Base-by-base conservation (phyloP, 2,888 invertebrate species). In the Craniophora ligustri region DNA sequence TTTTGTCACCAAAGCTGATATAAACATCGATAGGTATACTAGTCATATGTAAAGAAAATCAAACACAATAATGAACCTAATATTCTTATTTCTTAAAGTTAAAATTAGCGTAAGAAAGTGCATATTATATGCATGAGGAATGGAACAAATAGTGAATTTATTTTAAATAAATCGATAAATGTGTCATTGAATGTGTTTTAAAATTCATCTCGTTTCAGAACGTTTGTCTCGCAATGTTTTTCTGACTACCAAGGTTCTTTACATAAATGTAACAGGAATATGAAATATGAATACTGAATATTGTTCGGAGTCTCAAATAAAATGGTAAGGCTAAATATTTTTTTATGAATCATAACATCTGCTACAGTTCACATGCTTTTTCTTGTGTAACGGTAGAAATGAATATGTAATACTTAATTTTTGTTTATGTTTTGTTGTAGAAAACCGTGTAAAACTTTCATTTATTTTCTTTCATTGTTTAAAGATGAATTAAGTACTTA, bases 251-350 rank as follows among this genome's bases (percentile, higher is more conserved):
- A 45, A 41, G 36, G 19, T 42, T 44, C 47, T 68, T 63, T 48
- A 64, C 36, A 66, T 68, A 68, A 66, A 66, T 67, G 68, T 67
- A 65, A 62, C 69, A 57, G 65, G 65, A 63, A 65, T 66, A 66
- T 68, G 69, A 66, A 66, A 66, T 66, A 66, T 66, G 69, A 66
- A 66, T 66, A 47, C 53, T 46, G 66, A 66, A 63, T 68, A 42
- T 50, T 50, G 31, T 54, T 50, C 35, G 30, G 19, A 51, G 39
- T 35, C 16, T 46, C 21, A 54, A 69, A 65, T 51, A 54, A 69
- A 69, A 14, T 16, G 31, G 38, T 41, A 51, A 45, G 41, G 30
- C 23, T n/a, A 69, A 59, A 39, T 48, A 53, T 45, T 5, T 54
- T 69, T 67, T 64, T 64, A 60, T 67, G 57, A 62, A 65, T 68